Base-by-base conservation (phyloP, 1,140 invertebrate genomes). In the Atta cephalotes region DNA sequence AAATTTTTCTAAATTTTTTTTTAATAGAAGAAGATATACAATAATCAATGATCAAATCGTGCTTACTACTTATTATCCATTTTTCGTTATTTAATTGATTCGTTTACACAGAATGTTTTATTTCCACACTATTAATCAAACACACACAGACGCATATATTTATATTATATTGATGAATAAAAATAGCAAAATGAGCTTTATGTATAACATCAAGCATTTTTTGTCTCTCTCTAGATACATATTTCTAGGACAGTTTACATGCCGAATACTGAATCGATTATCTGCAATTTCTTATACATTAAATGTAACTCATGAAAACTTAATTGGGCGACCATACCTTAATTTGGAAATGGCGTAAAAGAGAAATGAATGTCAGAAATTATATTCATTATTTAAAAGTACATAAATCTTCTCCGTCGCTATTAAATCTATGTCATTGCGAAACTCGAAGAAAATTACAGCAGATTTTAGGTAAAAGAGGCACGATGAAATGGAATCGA, bases 21-120 rank as follows among this genome's bases (percentile, higher is more conserved):
- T 31, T 25, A 56, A 53, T 14, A 16, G 1, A 71, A 25, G 25
- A 58, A 65, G 84, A 81, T 71, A 62, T 58, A 79, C 71, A 66
- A 87, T 90, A 87, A 90, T 78, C 71, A 35, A 79, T 82, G 87
- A 90, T 90, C 85, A 74, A 87, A 87, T 31, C 39, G 65, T 84
- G 63, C 76, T 87, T 28, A 58, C 21, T 53, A 51, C 45, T 53
- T 66, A 53, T 68, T 35, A 68, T 70, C 28, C 14, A 53, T 10
- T 80, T 80, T 80, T 80, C 16, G 28, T 70, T 80, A 80, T 25
- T 56, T 35, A 18, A 66, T 53, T 49, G 25, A 68, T 51, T 53
- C 14, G 12, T 31, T 68, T 53, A 45, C 35, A 31, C 14, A 68
- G n/a, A 70, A 21, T 7, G 51, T 56, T 70, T 14, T 25, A 53